A percentile compares a stretch with the other conserved stretches of the same genome.
These are phyloP conservation scores for Mergus octosetaceus DNA, from an alignment of 2,797 vertebrate genomes.

Conservation along the genomic window DNA sequence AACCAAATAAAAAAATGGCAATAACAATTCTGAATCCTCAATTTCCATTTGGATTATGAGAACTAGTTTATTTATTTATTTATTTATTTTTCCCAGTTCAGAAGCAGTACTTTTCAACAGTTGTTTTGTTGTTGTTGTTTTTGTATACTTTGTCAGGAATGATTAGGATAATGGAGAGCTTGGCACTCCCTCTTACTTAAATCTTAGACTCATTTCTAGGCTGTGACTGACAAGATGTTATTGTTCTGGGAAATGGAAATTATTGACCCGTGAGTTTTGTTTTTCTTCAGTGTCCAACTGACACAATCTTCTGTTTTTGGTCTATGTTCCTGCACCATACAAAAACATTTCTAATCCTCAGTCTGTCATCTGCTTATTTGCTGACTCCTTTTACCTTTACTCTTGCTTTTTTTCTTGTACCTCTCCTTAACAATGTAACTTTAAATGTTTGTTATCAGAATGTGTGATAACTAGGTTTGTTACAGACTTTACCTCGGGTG, in stretches of 20 bases:
- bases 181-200: not conserved
- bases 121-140: not conserved
- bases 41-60: not conserved
- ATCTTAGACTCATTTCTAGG: not conserved
- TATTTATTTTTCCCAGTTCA: not conserved
- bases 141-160: fast-evolving
- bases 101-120: not conserved
- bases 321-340: not conserved
- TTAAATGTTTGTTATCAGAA: not conserved
- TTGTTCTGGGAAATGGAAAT: not conserved
- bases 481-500: not conserved
- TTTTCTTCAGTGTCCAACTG: not conserved
- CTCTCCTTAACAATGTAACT: not conserved
- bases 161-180: not conserved
- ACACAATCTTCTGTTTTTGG: not conserved
- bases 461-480: not conserved
- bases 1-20: not conserved
- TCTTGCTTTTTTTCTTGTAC: not conserved
- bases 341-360: not conserved
- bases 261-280: not conserved
- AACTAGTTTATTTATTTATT: not conserved
- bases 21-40: not conserved
- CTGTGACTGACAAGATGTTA: not conserved
- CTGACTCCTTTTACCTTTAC: not conserved
- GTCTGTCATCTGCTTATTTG: not conserved